These are phyloP conservation scores for Bos javanicus DNA, from an alignment of 2,113 vertebrate genomes.

Conservation along the genomic window DNA sequence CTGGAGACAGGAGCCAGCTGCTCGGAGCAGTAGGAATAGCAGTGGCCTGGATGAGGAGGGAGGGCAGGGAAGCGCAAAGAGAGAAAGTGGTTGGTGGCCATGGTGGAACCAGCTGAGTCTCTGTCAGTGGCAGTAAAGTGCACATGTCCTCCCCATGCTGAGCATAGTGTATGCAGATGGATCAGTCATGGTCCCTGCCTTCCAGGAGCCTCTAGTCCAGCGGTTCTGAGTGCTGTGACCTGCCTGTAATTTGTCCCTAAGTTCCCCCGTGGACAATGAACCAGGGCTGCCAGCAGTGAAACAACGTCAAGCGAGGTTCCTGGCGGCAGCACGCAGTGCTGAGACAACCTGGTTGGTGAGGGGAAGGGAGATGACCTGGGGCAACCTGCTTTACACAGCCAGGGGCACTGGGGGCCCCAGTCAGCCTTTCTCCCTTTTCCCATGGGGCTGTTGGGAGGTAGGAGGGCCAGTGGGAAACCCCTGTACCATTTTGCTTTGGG, in stretches of 20 bases:
- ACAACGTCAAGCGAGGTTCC: neutral
- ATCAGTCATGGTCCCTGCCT: neutral
- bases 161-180: neutral
- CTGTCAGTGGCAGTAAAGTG: neutral
- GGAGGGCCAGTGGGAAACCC: neutral
- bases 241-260: neutral
- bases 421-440: neutral
- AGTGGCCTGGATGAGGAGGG: neutral
- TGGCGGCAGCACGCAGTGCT: fast-evolving
- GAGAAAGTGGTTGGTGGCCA: neutral
- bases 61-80: neutral
- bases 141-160: neutral
- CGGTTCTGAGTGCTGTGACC: neutral
- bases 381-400: neutral
- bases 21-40: neutral
- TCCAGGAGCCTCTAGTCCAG: neutral
- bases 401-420: neutral
- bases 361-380: neutral
- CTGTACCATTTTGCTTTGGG: neutral
- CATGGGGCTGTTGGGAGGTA: neutral
- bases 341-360: neutral
- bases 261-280: neutral
- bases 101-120: neutral
- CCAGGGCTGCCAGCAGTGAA: neutral
- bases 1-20: neutral